A percentile compares a stretch with the other conserved stretches of the same genome.
phyloP scores from a whole-genome alignment of 2,113 vertebrate genomes.

The Gambusia affinis region DNA sequence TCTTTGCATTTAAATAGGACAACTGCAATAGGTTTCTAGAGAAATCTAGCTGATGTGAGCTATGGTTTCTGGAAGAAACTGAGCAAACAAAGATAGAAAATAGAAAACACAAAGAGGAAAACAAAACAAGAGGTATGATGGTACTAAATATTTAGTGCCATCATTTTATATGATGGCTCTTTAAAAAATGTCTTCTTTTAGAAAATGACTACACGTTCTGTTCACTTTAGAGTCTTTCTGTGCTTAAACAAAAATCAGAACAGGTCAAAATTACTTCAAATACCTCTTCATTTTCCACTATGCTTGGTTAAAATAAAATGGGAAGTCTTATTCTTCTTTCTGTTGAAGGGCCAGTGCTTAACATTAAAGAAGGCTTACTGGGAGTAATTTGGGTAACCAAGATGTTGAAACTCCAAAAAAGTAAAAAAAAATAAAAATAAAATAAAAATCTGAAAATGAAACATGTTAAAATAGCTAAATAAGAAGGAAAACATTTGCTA shows the following conservation, averaged over 20 bases:
- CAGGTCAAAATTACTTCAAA: no score
- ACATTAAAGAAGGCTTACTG: no score
- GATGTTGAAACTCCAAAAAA: no score
- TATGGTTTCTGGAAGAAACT: background rate
- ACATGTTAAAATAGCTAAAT: no score
- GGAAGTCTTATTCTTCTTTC: no score
- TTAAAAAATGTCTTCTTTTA: constrained; percentile 22
- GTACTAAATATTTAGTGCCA: background rate
- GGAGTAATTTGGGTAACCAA: no score
- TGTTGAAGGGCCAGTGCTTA: no score
- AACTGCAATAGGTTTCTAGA: background rate
- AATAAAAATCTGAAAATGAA: no score
- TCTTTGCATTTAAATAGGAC: constrained; percentile 14
- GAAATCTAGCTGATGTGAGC: background rate
- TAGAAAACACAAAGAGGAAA: background rate
- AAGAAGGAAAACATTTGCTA: no score
- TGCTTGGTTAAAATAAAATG: no score
- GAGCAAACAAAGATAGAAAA: background rate
- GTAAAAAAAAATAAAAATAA: no score
- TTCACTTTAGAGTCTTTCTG: constrained; percentile 55
- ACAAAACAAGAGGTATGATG: background rate
- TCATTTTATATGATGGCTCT: constrained; percentile 5
- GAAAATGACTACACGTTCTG: constrained; percentile 25
- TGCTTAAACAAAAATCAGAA: background rate
- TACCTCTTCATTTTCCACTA: no score